Percentiles rank a stretch among this genome's conserved stretches.
Conservation (phyloP, 1,140 invertebrate genomes). For the Parasteatoda tepidariorum region DNA sequence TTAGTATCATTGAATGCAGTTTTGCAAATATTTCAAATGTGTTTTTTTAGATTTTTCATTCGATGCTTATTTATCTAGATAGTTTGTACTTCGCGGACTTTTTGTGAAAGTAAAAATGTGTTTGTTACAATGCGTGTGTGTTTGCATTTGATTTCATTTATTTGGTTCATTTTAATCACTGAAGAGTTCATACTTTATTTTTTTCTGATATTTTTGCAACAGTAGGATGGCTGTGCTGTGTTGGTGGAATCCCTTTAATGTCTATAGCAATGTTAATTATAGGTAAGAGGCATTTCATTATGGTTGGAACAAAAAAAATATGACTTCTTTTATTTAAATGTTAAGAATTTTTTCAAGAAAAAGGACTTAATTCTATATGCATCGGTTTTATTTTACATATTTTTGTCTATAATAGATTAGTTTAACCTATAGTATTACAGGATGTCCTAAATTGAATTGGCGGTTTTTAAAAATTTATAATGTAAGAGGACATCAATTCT, state of each 20-base stretch:
- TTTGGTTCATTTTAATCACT: background rate
- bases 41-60: too few species aligned
- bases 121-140: background rate
- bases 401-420: too few species aligned
- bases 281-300: slow-evolving; percentile 13
- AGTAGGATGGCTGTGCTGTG: slow-evolving; percentile 45
- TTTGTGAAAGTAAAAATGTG: background rate
- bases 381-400: background rate
- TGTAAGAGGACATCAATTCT: too few species aligned
- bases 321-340: too few species aligned
- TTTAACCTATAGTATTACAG: too few species aligned
- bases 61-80: background rate
- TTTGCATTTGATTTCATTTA: background rate
- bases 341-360: background rate
- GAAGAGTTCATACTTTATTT: background rate
- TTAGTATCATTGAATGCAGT: too few species aligned
- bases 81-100: background rate
- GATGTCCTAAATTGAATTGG: too few species aligned
- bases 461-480: too few species aligned
- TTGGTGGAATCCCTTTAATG: slow-evolving; percentile 36
- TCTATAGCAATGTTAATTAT: slow-evolving; percentile 24
- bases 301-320: background rate
- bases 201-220: background rate
- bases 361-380: background rate
- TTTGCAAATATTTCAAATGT: too few species aligned